These are phyloP conservation scores for Psettodes erumei DNA, from an alignment of 2,113 vertebrate species.

Conservation along the genomic window DNA sequence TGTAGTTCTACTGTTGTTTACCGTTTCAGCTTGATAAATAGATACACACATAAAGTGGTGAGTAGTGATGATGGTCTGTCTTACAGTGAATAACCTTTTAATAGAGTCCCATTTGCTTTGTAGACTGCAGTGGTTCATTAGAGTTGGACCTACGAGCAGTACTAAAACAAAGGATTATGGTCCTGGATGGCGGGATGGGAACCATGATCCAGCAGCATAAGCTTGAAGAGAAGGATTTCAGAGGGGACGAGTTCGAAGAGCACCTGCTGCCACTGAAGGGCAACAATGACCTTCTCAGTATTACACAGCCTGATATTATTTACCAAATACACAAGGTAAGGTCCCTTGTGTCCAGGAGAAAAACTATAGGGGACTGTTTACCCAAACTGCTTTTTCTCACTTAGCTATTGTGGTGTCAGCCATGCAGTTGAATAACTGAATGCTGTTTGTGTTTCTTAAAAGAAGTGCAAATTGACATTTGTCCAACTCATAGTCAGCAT, in stretches of 20 bases:
- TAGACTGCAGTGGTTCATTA: constrained; percentile 56
- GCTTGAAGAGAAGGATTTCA: constrained; percentile 89
- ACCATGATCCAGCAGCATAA: constrained; percentile 94
- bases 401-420: not conserved
- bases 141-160: constrained; percentile 85
- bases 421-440: too few relatives aligned
- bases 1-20: too few relatives aligned
- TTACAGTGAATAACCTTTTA: too few relatives aligned
- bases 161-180: constrained; percentile 90
- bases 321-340: constrained; percentile 93
- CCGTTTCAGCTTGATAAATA: too few relatives aligned
- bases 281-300: constrained; percentile 95
- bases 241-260: constrained; percentile 89
- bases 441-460: not conserved
- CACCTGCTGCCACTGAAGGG: constrained; percentile 89
- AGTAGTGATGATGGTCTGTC: too few relatives aligned
- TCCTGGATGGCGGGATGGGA: constrained; percentile 97
- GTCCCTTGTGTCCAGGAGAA: not conserved
- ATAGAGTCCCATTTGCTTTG: not conserved
- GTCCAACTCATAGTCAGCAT: not conserved
- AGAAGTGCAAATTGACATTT: not conserved
- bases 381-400: not conserved
- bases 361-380: not conserved
- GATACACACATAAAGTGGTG: too few relatives aligned
- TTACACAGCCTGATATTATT: constrained; percentile 90